phyloP scores from a whole-genome alignment of 2,113 vertebrate species.

The Centropus bengalensis region DNA sequence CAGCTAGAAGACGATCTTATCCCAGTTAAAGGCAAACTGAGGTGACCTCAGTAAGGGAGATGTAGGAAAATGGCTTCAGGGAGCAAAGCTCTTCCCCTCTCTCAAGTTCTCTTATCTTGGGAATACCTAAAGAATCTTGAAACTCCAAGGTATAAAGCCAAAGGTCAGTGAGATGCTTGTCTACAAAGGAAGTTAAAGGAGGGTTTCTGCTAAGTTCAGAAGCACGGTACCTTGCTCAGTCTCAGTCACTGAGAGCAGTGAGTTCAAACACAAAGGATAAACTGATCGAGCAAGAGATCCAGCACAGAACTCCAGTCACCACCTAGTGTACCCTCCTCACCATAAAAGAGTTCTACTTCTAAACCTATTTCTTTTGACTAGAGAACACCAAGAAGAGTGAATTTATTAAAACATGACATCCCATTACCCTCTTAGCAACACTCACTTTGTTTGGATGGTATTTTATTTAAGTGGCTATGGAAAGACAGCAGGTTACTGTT shows the following conservation, averaged over 20 bases:
- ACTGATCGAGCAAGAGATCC: not conserved
- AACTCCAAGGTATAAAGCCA: slow-evolving; percentile 67
- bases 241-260: slow-evolving; percentile 61
- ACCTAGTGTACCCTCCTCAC: not conserved
- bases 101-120: slow-evolving; percentile 62
- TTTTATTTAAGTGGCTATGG: not conserved
- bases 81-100: slow-evolving; percentile 34
- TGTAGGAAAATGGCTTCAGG: not conserved
- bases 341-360: not conserved
- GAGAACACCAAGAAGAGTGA: not conserved
- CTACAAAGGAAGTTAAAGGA: slow-evolving; percentile 72
- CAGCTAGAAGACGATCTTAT: not conserved
- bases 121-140: slow-evolving; percentile 67
- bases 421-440: not conserved
- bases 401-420: not conserved
- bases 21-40: not conserved
- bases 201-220: slow-evolving; percentile 67
- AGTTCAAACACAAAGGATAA: slow-evolving; percentile 47
- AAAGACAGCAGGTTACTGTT: not conserved
- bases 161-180: slow-evolving; percentile 65
- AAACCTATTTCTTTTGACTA: not conserved
- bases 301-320: not conserved
- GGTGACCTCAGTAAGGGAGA: slow-evolving; percentile 1
- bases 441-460: not conserved
- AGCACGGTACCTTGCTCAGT: slow-evolving; percentile 47